phyloP scores from a whole-genome alignment of 2,797 vertebrate species.

The Lagothrix lagotricha region DNA sequence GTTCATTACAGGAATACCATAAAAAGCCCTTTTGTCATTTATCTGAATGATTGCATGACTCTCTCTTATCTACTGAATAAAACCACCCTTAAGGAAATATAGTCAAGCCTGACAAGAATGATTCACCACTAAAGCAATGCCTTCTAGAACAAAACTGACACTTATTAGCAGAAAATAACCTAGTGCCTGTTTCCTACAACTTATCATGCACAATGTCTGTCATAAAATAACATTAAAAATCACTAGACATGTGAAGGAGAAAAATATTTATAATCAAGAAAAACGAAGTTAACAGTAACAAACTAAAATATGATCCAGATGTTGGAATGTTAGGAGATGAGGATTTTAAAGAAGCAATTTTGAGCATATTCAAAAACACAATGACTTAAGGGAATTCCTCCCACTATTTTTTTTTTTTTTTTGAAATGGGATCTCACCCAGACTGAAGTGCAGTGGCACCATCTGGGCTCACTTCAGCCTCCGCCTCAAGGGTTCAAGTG shows the following conservation, averaged over 20 bases:
- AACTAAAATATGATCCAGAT: neutral
- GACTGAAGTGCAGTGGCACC: no score
- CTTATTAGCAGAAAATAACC: no score
- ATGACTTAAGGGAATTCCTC: neutral
- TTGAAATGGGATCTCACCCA: no score
- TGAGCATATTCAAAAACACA: neutral
- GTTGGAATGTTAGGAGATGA: neutral
- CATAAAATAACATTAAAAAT: neutral
- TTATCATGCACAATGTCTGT: fast-evolving
- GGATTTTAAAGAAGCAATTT: neutral
- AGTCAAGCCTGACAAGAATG: neutral
- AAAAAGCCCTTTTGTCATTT: neutral
- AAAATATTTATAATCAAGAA: neutral
- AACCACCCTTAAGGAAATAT: neutral
- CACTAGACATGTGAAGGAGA: neutral
- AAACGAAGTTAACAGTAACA: neutral
- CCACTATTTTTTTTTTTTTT: no score
- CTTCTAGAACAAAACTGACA: neutral
- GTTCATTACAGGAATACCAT: neutral
- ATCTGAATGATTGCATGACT: neutral
- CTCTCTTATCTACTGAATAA: neutral
- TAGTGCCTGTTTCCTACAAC: fast-evolving
- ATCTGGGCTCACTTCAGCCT: no score
- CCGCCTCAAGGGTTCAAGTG: no score
- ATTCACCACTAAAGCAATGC: no score